phyloP scores from a whole-genome alignment of 30 jellyfish, hydroid and myxozoan genomes.

The Aurelia sp. region DNA sequence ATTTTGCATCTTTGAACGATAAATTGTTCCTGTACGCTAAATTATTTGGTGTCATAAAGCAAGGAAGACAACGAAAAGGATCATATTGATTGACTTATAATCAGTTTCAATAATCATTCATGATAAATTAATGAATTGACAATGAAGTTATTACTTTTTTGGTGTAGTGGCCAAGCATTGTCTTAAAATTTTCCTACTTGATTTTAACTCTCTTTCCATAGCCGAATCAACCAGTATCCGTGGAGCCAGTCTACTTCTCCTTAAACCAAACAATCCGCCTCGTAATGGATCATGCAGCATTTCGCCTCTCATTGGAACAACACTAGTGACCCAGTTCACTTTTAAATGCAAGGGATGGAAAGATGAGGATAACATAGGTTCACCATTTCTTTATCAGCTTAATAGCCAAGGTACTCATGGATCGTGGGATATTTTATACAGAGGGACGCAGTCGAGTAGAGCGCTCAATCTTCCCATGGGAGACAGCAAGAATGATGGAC shows the following conservation, averaged over 20 bases:
- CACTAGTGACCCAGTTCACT: conserved; percentile 69
- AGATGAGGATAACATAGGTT: conserved; percentile 75
- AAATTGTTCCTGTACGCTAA: no score
- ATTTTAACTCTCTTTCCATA: no score
- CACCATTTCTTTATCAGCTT: conserved; percentile 78
- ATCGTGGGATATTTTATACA: conserved; percentile 53
- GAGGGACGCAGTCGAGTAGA: conserved; percentile 73
- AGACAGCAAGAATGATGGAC: neutral
- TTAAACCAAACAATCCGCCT: conserved; percentile 76
- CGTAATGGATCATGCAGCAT: conserved; percentile 77
- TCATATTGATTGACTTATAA: no score
- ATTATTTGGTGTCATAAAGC: no score
- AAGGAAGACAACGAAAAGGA: no score
- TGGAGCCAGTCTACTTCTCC: conserved; percentile 4
- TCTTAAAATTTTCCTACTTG: no score
- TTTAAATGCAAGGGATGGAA: conserved; percentile 71
- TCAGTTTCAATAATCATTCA: no score
- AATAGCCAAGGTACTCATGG: conserved; percentile 21
- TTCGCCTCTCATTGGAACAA: conserved; percentile 64
- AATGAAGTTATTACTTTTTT: no score
- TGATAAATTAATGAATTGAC: no score
- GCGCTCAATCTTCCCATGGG: conserved; percentile 66
- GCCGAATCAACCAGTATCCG: no score
- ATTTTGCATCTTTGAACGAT: no score
- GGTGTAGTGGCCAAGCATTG: no score